Evolutionary conservation across 2,113 vertebrate genomes (phyloP), one percentile per base, ranked within the genome.

Genomic region (Nansenia antarctica): DNA sequence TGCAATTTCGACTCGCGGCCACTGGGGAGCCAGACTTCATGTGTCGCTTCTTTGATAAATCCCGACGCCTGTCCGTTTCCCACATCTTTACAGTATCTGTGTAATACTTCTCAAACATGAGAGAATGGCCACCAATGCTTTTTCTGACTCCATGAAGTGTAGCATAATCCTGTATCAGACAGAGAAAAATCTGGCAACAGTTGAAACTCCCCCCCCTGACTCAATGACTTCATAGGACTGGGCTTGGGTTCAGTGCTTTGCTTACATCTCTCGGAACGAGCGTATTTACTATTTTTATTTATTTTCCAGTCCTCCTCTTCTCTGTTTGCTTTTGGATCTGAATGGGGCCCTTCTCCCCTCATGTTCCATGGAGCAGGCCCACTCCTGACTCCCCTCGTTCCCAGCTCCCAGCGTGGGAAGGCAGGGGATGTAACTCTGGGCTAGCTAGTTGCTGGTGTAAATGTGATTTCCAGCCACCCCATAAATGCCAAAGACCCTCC

Each of bases 271-370:
- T 49, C 63, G 53, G 47, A 31, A 65, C 34, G 45, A 65, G 47
- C 9, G 45, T 65, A 32, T 65, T 65, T 65, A 65, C 63, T 65
- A 34, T 53, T 65, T 65, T 15, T 65, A 65, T 52, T 65, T 53
- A 34, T 65, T 65, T 65, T 65, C 63, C 63, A 65, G 47, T 31
- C 49, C 47, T 65, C 63, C 11, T n/a, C n/a, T n/a, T n/a, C n/a
- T n/a, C n/a, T 65, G 45, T 65, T 65, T 65, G 49, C 42, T 52
- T 53, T 65, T 14, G 20, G 63, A 34, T 53, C 32, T 65, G 63
- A 65, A 65, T 53, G 42, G 31, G 63, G 45, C 45, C 63, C 63
- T 65, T 65, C 47, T 65, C 35, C 35, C 62, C 42, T 22, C 6
- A 30, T 47, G 26, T 20, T 49, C 20, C 49, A 49, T 8, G n/a